Evolutionary conservation across 2,113 vertebrate species (phyloP).

Genomic region (Aspiorhynchus laticeps): DNA sequence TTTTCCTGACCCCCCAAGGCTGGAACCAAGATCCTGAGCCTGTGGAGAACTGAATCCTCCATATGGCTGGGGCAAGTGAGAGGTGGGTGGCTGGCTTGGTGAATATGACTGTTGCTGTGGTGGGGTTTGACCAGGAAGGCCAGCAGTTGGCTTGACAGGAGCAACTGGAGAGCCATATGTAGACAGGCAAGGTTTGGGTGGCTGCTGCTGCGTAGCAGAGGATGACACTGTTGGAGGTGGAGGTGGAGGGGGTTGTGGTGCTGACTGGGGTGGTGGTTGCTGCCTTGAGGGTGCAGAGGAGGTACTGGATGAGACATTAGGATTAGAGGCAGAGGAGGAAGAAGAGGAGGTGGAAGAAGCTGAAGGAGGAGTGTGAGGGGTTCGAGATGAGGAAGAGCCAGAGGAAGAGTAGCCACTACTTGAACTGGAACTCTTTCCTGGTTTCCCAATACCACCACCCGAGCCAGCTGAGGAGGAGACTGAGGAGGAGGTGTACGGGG

Average conservation of each 20-base stretch:
- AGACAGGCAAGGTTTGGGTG: slow-evolving; percentile 67
- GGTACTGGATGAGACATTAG: slow-evolving; percentile 72
- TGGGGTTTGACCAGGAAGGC: slow-evolving; percentile 78
- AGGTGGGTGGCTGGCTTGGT: slow-evolving; percentile 72
- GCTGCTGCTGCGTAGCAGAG: slow-evolving; percentile 63
- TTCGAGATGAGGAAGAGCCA: slow-evolving; percentile 67
- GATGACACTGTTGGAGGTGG: slow-evolving; percentile 67
- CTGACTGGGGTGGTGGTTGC: slow-evolving; percentile 66
- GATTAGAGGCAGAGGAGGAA: slow-evolving; percentile 68
- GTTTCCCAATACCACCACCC: slow-evolving; percentile 60
- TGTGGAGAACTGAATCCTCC: slow-evolving; percentile 80
- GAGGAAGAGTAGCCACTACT: slow-evolving; percentile 75
- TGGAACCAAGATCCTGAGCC: slow-evolving; percentile 77
- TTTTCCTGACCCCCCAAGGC: slow-evolving; percentile 65
- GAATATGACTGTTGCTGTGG: slow-evolving; percentile 76
- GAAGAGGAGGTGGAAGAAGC: slow-evolving; percentile 66
- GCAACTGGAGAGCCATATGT: slow-evolving; percentile 70
- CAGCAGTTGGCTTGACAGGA: slow-evolving; percentile 77
- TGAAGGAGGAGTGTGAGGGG: slow-evolving; percentile 70
- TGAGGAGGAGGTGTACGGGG: slow-evolving; percentile 72
- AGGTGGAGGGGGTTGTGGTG: slow-evolving; percentile 60
- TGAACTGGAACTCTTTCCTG: slow-evolving; percentile 68
- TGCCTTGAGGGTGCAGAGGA: slow-evolving; percentile 69
- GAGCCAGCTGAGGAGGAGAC: slow-evolving; percentile 60
- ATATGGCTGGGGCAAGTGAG: slow-evolving; percentile 73